A percentile compares a stretch with the other conserved stretches of the same genome.
These are phyloP conservation scores for Orchesella cincta DNA, from an alignment of 1,140 invertebrate genomes.

Conservation along the genomic window DNA sequence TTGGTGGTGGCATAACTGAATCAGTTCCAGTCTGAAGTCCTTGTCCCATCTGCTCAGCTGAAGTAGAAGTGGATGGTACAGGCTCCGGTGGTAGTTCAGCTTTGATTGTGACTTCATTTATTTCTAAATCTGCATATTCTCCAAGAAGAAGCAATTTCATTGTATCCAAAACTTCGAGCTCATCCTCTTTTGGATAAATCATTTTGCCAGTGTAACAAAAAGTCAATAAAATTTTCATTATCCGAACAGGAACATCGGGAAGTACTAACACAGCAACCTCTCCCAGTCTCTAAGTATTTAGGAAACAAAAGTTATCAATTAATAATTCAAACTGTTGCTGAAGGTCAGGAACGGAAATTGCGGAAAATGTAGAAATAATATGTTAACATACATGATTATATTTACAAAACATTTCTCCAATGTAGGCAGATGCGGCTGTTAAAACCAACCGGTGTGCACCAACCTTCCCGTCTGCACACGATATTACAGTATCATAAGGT, in stretches of 20 bases:
- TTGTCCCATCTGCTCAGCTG: no score
- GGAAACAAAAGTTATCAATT: conserved; percentile 11
- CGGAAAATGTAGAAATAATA: background rate
- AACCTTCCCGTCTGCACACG: conserved; percentile 43
- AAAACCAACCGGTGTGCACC: conserved; percentile 46
- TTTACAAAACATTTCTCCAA: conserved; percentile 32
- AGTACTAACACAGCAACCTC: conserved; percentile 38
- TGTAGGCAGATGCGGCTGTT: conserved; percentile 39
- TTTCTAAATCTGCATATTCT: conserved; percentile 15
- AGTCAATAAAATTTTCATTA: conserved; percentile 38
- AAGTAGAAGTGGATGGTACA: background rate
- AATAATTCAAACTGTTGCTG: no score
- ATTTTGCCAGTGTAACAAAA: conserved; percentile 45
- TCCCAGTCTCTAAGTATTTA: conserved; percentile 30
- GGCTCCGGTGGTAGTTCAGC: background rate
- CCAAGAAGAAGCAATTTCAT: conserved; percentile 37
- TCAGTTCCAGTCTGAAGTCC: background rate
- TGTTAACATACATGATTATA: conserved; percentile 34
- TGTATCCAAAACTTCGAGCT: conserved; percentile 34
- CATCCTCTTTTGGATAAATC: conserved; percentile 26
- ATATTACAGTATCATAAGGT: conserved; percentile 39
- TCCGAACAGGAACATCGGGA: conserved; percentile 37
- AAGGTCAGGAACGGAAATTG: no score
- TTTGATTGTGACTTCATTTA: conserved; percentile 1
- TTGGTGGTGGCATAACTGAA: no score